Evolutionary conservation across 2,797 vertebrate species (phyloP), one percentile per base, ranked within the genome.

Genomic region (Champsocephalus gunnari): DNA sequence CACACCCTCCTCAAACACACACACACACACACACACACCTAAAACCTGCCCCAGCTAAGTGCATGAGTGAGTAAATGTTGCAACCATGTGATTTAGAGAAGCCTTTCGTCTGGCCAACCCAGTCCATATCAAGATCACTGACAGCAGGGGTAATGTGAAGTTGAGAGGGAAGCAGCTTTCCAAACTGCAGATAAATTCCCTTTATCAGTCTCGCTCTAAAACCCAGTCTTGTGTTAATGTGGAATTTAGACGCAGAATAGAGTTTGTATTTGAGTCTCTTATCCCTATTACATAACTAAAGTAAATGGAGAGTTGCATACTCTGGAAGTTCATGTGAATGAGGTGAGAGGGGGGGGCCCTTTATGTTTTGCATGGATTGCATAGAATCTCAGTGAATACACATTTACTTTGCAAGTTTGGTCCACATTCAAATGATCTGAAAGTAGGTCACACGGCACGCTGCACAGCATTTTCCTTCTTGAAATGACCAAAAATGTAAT

Each of bases 381-480:
- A 38, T 82, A 77, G 88, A 82, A 86, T 92, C 89, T 60, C 82
- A 12, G 50, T 75, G 63, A 79, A 60, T 75, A 60, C 71, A 83
- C 28, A 34, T 78, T 84, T 61, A 72, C 87, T 92, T 93, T 88
- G 90, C 82, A 91, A 85, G 77, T 91, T 93, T 92, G 75, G 79
- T 87, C 70, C n/a, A 57, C 68, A 94, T 91, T 94, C 90, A 95
- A 95, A 95, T 93, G 8, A 81, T 16, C 48, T 81, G 44, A 75
- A 80, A 78, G 51, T 34, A 79, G 49, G 75, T 4, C 71, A 73
- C 55, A 12, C 3, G 21, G 41, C 19, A 1, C 21, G 44, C 63
- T 45, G 53, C 0, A 63, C 32, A 38, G 34, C 34, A 38, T 38
- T 38, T 38, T 38, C 8, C 7, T 38, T 38, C 8, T 38, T 38